Evolutionary conservation across 2,113 vertebrate species (phyloP).

Genomic region (Coptodon bakossiorum): DNA sequence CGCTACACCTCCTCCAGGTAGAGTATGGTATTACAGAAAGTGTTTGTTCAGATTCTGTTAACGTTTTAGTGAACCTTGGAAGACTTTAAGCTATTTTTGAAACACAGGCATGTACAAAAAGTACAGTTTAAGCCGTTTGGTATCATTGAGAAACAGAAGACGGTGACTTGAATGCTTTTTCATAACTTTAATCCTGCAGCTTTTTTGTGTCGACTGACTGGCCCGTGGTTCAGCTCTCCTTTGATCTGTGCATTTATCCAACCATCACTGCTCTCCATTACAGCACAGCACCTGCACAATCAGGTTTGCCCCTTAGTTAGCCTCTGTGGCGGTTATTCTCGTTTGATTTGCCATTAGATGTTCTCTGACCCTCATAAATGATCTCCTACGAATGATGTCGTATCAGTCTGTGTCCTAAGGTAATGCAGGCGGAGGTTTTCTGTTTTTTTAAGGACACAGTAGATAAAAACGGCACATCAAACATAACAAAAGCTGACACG

Average conservation of each 20-base stretch:
- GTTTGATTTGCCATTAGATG: neutral
- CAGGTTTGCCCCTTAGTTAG: neutral
- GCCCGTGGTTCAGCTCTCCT: neutral
- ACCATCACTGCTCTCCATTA: neutral
- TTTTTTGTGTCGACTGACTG: neutral
- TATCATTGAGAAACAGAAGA: neutral
- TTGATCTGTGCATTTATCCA: neutral
- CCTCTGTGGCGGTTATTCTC: neutral
- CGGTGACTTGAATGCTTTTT: neutral
- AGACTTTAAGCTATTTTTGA: neutral
- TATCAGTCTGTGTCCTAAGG: neutral
- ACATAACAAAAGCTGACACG: neutral
- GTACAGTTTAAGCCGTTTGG: neutral
- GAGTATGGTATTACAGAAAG: rapidly evolving
- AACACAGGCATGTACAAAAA: neutral
- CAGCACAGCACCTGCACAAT: neutral
- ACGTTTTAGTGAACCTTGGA: neutral
- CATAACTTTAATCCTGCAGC: neutral
- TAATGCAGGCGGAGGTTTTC: neutral
- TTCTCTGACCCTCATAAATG: neutral
- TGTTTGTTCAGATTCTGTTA: neutral
- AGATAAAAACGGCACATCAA: neutral
- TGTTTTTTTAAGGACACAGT: neutral
- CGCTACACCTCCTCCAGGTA: neutral
- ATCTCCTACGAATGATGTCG: neutral